Percentiles rank a stretch among this genome's conserved stretches.
These are phyloP conservation scores for Ovis canadensis DNA, from an alignment of 2,113 vertebrate species.

Conservation along the genomic window DNA sequence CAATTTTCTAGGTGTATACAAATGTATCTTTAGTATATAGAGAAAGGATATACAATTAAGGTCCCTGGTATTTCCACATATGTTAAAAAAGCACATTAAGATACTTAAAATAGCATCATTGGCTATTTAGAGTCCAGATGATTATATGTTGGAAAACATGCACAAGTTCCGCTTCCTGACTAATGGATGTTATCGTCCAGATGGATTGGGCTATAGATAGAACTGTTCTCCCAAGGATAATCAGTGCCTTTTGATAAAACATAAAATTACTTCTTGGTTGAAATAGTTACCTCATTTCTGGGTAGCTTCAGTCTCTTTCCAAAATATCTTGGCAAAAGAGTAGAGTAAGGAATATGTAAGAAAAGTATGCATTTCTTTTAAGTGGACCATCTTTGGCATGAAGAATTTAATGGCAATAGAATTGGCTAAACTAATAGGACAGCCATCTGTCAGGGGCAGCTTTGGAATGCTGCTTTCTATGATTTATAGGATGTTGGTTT, in stretches of 20 bases:
- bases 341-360: neutral
- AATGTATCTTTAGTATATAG: neutral
- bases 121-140: conserved; percentile 35
- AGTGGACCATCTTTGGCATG: neutral
- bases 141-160: conserved; percentile 56
- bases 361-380: neutral
- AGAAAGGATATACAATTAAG: neutral
- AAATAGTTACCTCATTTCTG: conserved; percentile 14
- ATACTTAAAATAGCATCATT: conserved; percentile 37
- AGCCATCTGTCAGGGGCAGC: neutral
- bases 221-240: conserved; percentile 18
- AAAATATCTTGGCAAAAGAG: neutral
- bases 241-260: conserved; percentile 43
- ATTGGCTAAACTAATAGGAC: neutral
- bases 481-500: neutral
- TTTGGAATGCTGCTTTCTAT: neutral
- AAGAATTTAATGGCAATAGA: neutral
- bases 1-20: neutral
- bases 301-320: neutral
- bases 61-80: neutral
- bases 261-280: conserved; percentile 24
- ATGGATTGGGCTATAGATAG: conserved; percentile 50
- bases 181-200: conserved; percentile 44
- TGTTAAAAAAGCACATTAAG: conserved; percentile 35
- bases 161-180: conserved; percentile 14